A percentile compares a stretch with the other conserved stretches of the same genome.
Evolutionary conservation across 2,113 vertebrate genomes (phyloP).

Genomic region (Paraplagusia blochii): DNA sequence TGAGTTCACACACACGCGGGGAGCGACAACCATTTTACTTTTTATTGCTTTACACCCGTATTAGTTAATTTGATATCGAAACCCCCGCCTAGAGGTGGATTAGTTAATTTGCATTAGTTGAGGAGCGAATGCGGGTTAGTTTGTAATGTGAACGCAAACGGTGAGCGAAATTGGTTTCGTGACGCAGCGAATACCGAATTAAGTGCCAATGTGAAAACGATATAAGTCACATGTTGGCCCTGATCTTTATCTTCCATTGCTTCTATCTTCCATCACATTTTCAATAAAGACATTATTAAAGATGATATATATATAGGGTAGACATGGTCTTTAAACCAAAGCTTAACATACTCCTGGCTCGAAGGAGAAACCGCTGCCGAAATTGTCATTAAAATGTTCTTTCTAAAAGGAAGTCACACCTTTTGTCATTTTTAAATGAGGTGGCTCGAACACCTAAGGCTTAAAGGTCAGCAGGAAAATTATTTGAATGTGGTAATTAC

Average conservation of each 20-base stretch:
- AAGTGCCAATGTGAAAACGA: too few species aligned
- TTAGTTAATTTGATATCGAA: too few species aligned
- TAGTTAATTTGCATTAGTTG: too few species aligned
- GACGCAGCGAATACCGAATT: too few species aligned
- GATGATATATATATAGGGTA: constrained; percentile 6
- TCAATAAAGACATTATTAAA: constrained; percentile 8
- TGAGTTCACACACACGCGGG: too few species aligned
- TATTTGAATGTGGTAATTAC: constrained; percentile 38
- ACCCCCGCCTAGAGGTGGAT: too few species aligned
- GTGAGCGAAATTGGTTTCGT: too few species aligned
- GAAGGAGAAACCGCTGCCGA: constrained; percentile 20
- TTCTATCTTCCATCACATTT: background rate
- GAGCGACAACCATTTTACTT: too few species aligned
- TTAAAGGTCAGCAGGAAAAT: constrained; percentile 58
- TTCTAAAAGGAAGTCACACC: constrained; percentile 21
- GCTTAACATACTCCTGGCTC: constrained; percentile 8
- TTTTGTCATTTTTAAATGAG: constrained; percentile 19
- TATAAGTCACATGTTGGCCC: too few species aligned
- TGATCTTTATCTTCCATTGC: background rate
- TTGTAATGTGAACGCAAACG: too few species aligned
- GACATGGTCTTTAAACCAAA: constrained; percentile 10
- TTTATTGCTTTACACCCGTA: too few species aligned
- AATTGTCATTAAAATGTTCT: constrained; percentile 20
- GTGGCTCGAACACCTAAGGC: constrained; percentile 28
- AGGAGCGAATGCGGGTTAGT: too few species aligned